These are phyloP conservation scores for Chaetops frenatus DNA, from an alignment of 2,113 vertebrate species.

Conservation along the genomic window DNA sequence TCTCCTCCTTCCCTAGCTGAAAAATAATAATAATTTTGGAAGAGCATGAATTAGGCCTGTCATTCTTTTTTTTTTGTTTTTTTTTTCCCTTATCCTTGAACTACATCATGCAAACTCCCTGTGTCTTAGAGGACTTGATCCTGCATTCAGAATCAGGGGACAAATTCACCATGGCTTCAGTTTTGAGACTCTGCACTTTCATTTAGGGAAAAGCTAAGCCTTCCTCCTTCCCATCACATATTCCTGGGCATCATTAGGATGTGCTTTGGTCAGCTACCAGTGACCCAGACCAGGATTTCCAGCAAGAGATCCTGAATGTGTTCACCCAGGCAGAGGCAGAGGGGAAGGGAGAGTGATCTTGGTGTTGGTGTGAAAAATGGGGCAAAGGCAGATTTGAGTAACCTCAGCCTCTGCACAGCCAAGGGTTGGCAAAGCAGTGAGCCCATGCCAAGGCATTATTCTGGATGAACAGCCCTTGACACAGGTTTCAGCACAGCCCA, in stretches of 20 bases:
- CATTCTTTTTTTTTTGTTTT: neutral
- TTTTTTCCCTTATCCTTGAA: neutral
- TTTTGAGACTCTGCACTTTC: neutral
- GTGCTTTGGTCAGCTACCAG: neutral
- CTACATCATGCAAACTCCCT: neutral
- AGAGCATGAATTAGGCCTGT: conserved; percentile 45
- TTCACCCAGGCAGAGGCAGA: neutral
- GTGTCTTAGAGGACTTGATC: neutral
- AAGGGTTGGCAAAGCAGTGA: neutral
- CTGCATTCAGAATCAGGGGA: neutral
- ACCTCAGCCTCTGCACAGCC: neutral
- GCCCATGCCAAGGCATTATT: neutral
- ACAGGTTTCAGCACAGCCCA: neutral
- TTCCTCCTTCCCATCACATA: neutral
- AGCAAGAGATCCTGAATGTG: neutral
- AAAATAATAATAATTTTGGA: conserved; percentile 64
- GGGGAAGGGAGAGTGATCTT: neutral
- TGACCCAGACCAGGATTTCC: neutral
- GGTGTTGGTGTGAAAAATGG: neutral
- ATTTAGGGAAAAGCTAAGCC: neutral
- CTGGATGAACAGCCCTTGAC: neutral
- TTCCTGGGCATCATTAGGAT: neutral
- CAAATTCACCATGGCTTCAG: neutral
- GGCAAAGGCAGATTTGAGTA: neutral
- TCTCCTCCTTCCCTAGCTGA: conserved; percentile 54